Evolutionary conservation across 2,888 invertebrate genomes (phyloP).

Genomic region (Kuschelorhynchus macadamiae): DNA sequence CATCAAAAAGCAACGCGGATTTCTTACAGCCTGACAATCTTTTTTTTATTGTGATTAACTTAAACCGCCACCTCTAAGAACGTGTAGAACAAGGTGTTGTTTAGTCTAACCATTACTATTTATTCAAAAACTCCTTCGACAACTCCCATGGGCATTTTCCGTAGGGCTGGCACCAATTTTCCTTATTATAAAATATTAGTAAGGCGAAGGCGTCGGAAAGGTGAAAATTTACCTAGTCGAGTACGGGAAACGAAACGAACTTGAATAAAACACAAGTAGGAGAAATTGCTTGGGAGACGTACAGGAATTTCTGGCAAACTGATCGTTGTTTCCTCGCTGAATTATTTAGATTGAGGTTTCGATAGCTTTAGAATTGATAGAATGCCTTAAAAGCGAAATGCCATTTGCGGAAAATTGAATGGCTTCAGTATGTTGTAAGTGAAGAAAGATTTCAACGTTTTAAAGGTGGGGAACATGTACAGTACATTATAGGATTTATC

Average conservation of each 20-base stretch:
- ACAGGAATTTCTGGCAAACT: conserved; percentile 31
- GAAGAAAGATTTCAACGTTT: no score
- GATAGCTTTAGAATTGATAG: conserved; percentile 35
- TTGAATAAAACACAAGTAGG: conserved; percentile 42
- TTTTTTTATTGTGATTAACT: no score
- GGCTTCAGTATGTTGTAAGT: no score
- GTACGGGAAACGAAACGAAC: conserved; percentile 19
- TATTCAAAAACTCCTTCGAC: neutral
- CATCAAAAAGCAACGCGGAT: no score
- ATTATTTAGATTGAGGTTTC: conserved; percentile 40
- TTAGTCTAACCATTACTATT: no score
- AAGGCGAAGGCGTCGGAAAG: conserved; percentile 10
- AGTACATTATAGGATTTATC: no score
- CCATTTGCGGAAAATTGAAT: conserved; percentile 9
- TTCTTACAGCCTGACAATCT: no score
- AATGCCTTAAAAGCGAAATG: conserved; percentile 21
- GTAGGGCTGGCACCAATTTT: conserved; percentile 14
- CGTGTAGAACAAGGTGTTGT: no score
- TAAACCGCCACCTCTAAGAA: no score
- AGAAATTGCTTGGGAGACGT: conserved; percentile 32
- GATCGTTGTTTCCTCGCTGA: conserved; percentile 38
- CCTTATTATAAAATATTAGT: conserved; percentile 31
- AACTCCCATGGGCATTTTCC: conserved; percentile 1
- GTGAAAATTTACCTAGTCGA: conserved; percentile 31
- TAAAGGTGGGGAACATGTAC: no score